Conservation (phyloP, 2,113 vertebrate species). For the Numenius arquata region DNA sequence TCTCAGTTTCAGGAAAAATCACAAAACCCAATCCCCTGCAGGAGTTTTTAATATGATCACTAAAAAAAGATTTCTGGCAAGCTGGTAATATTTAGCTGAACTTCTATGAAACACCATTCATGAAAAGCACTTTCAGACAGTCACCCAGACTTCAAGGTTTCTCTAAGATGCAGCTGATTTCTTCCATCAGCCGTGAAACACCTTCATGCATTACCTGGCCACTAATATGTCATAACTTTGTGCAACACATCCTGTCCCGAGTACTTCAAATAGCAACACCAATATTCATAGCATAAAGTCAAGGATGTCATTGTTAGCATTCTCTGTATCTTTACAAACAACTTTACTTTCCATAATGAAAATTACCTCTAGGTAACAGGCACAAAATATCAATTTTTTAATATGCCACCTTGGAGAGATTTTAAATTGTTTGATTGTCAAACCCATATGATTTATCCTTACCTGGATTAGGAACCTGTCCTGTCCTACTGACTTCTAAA, state of each 20-base stretch:
- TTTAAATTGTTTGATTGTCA: not conserved
- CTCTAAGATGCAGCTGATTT: not conserved
- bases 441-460: not conserved
- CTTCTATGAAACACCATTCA: not conserved
- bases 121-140: not conserved
- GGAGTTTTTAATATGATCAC: not conserved
- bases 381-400: not conserved
- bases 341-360: not conserved
- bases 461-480: not conserved
- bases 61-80: not conserved
- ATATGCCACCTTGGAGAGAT: not conserved
- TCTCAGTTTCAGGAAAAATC: not conserved
- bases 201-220: not conserved
- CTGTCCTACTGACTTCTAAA: not conserved
- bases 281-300: not conserved
- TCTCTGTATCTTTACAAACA: not conserved
- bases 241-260: not conserved
- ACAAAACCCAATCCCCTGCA: not conserved
- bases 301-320: not conserved
- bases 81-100: not conserved
- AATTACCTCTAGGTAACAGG: not conserved
- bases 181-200: not conserved
- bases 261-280: not conserved
- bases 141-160: not conserved
- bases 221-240: not conserved